Conservation (phyloP, 2,113 vertebrate species). For the Forbesichthys papilliferus region DNA sequence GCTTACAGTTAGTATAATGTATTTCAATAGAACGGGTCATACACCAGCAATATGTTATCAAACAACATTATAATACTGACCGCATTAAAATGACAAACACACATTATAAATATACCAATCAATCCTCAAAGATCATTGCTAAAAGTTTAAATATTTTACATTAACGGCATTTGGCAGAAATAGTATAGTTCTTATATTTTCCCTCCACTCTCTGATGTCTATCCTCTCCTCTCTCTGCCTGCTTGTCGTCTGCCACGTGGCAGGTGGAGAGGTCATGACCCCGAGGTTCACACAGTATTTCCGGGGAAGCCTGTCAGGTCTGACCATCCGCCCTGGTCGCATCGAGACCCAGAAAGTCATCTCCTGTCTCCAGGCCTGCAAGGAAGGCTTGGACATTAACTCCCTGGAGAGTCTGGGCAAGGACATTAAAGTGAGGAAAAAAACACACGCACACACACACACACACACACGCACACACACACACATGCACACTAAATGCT, state of each 20-base stretch:
- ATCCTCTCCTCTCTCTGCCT: background rate
- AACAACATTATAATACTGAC: no score
- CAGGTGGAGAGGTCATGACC: constrained; percentile 91
- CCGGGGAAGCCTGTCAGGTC: constrained; percentile 92
- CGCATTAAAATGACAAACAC: no score
- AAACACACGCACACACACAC: background rate
- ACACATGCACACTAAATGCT: background rate
- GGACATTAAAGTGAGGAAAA: constrained; percentile 87
- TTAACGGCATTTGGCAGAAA: no score
- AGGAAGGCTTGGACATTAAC: constrained; percentile 97
- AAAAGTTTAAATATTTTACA: no score
- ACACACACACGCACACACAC: constrained; percentile 1
- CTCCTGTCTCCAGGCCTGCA: constrained; percentile 97
- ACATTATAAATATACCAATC: no score
- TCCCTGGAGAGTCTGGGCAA: constrained; percentile 92
- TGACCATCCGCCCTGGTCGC: constrained; percentile 92
- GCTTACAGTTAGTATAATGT: no score
- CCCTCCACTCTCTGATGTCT: background rate
- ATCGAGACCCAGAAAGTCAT: constrained; percentile 97
- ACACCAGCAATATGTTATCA: no score
- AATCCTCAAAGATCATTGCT: no score
- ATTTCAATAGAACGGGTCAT: no score
- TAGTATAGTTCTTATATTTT: background rate
- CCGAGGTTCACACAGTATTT: constrained; percentile 95
- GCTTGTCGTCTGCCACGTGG: background rate